Evolutionary conservation across 2,797 vertebrate genomes (phyloP).

Genomic region (Acanthurus lineatus): DNA sequence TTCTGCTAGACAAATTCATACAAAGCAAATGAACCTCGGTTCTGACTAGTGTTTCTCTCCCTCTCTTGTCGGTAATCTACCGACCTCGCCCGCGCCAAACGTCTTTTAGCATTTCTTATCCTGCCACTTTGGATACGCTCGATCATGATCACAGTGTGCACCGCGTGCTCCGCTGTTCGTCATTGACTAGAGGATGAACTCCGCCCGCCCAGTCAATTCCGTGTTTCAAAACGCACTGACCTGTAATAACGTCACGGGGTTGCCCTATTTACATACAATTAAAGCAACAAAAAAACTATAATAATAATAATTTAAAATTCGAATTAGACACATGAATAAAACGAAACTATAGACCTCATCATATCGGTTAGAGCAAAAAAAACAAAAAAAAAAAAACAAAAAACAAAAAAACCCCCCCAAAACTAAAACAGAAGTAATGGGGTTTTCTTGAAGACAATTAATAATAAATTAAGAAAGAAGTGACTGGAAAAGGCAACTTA

Average conservation of each 20-base stretch:
- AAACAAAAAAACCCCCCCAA: too few relatives aligned
- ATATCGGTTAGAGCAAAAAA: background rate
- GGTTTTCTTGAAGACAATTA: slow-evolving; percentile 11
- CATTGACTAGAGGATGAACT: background rate
- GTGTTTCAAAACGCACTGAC: background rate
- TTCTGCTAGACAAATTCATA: background rate
- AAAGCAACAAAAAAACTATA: background rate
- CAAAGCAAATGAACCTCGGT: accelerated
- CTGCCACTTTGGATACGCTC: slow-evolving; percentile 3
- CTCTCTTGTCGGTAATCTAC: slow-evolving; percentile 9
- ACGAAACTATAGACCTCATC: background rate
- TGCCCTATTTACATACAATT: slow-evolving; percentile 8
- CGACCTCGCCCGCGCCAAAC: slow-evolving; percentile 55
- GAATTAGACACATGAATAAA: background rate
- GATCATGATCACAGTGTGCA: accelerated
- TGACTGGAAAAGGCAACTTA: background rate
- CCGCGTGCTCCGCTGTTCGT: accelerated
- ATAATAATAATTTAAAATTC: accelerated
- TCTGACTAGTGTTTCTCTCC: background rate
- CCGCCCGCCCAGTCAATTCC: slow-evolving; percentile 32
- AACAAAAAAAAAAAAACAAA: too few relatives aligned
- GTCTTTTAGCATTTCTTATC: slow-evolving; percentile 28
- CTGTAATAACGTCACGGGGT: slow-evolving; percentile 39
- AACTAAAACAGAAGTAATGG: too few relatives aligned
- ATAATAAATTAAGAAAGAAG: background rate